These are phyloP conservation scores for Tichodroma muraria DNA, from an alignment of 2,113 vertebrate species.

Conservation along the genomic window DNA sequence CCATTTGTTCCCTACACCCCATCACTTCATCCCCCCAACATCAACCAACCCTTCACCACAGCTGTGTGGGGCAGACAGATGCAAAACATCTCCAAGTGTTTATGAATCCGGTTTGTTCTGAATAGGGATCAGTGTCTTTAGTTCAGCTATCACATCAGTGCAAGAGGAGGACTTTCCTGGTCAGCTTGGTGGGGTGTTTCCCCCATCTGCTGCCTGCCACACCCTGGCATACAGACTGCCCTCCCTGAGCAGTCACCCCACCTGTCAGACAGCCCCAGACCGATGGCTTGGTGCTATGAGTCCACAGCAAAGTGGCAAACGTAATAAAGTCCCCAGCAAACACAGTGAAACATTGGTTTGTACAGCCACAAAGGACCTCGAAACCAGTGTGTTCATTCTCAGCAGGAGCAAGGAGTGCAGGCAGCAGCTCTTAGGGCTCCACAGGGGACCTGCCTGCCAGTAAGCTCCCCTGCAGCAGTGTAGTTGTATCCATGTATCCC, in stretches of 20 bases:
- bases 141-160: background rate
- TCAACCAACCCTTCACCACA: background rate
- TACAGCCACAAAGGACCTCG: background rate
- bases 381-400: background rate
- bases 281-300: accelerated
- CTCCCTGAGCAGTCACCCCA: background rate
- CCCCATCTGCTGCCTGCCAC: background rate
- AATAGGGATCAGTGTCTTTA: background rate
- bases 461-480: background rate
- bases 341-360: background rate
- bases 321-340: background rate
- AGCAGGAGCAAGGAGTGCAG: background rate
- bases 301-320: background rate
- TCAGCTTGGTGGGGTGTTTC: background rate
- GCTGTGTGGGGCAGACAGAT: background rate
- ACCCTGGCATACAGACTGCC: background rate
- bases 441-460: background rate
- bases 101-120: background rate
- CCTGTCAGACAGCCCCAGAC: accelerated
- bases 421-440: background rate
- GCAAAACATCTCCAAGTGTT: background rate
- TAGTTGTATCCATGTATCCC: background rate
- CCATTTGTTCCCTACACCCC: background rate
- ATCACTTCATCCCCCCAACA: background rate
- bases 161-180: background rate